Evolutionary conservation across 1,140 invertebrate genomes (phyloP), one percentile per base, ranked within the genome.

Genomic region (Drosophila tropicalis): DNA sequence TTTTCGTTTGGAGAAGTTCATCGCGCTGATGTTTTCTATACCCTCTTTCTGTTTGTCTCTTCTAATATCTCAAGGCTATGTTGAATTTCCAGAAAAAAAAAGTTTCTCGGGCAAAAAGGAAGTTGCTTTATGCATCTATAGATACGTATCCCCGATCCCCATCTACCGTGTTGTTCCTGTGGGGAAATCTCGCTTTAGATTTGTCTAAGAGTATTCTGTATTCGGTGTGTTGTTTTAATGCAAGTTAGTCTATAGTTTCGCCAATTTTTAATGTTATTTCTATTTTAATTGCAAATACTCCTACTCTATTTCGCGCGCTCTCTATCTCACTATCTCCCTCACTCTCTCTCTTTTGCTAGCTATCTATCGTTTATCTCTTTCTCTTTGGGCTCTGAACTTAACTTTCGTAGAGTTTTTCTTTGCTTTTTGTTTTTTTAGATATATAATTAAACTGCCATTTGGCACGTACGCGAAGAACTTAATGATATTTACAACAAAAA

Each of bases 361-460:
- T n/a, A 10, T 3, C 44, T 22, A 17, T 22, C 44, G 17, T 22
- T 51, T 22, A 10, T 51, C 44, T 51, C 44, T 51, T 51, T 51
- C 44, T 51, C 17, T 51, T 22, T 12, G 3, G 44, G 17, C 17
- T 51, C 17, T 51, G 3, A 51, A 51, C 17, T 58, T 25, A 58
- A 58, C 56, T 44, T 13, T 47, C 51, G 12, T n/a, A n/a, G 25
- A 77, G 72, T 66, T 71, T 63, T 63, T 41, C 15, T 36, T 72
- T 41, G 56, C 19, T 36, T 72, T 56, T 34, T 39, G 74, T 39
- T 12, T 67, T 67, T 65, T 51, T 51, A 51, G 44, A 51, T 61
- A 65, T 72, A 83, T 83, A 83, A 83, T 83, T 83, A 83, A 83
- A 83, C 72, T 83, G 81, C 72, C 81, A 83, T 83, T 83, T 83